A percentile compares a stretch with the other conserved stretches of the same genome.
Evolutionary conservation across 2,888 invertebrate species (phyloP).

Genomic region (Limnephilus marmoratus): DNA sequence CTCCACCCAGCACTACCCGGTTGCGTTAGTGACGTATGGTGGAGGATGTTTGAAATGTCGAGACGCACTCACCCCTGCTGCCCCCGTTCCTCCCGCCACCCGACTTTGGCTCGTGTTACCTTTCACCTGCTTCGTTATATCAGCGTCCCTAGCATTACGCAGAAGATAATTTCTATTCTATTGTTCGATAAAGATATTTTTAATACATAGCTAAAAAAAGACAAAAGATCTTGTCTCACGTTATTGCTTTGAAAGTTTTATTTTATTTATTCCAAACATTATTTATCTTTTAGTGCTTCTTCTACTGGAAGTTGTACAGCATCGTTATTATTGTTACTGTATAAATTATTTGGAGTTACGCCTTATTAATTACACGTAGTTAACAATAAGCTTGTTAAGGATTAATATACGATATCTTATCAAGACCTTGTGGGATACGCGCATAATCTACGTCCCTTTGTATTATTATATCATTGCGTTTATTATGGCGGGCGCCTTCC

Average conservation of each 20-base stretch:
- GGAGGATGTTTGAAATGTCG: slow-evolving; percentile 60
- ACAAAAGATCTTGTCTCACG: not conserved
- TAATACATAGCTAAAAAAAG: not conserved
- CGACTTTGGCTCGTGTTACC: slow-evolving; percentile 34
- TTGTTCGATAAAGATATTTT: slow-evolving; percentile 3
- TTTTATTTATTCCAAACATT: not conserved
- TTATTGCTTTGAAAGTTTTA: not conserved
- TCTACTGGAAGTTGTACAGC: not conserved
- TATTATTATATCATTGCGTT: not conserved
- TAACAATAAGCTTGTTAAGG: not conserved
- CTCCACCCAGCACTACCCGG: slow-evolving; percentile 70
- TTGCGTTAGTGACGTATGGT: slow-evolving; percentile 75
- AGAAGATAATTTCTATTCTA: slow-evolving; percentile 18
- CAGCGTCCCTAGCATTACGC: not conserved
- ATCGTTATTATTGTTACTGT: not conserved
- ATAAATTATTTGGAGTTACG: not conserved
- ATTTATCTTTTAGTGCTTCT: not conserved
- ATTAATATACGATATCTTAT: not conserved
- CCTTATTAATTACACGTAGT: not conserved
- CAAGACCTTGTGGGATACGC: not conserved
- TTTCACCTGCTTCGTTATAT: slow-evolving; percentile 34
- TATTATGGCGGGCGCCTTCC: not conserved
- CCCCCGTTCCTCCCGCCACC: slow-evolving; percentile 21
- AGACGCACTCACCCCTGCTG: slow-evolving; percentile 45
- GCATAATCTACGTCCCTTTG: not conserved